Evolutionary conservation across 1,140 invertebrate species (phyloP).

Genomic region (Drosophila nikananu): DNA sequence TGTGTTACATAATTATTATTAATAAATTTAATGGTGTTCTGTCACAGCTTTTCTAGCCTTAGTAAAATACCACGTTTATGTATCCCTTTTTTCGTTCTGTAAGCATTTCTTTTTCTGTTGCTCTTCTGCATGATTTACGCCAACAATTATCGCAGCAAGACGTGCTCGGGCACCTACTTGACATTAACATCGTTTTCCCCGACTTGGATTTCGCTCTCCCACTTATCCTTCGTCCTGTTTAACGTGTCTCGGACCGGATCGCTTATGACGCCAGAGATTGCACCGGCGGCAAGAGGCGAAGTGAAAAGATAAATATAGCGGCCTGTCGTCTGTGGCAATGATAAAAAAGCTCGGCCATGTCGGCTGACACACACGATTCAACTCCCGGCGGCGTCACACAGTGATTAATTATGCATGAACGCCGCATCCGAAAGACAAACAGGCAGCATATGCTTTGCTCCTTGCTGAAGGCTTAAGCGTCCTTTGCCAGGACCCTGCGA

Average conservation of each 20-base stretch:
- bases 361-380: conserved; percentile 60
- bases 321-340: conserved; percentile 49
- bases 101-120: conserved; percentile 28
- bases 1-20: no score
- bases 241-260: conserved; percentile 13
- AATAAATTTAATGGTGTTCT: neutral
- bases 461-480: conserved; percentile 49
- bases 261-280: conserved; percentile 45
- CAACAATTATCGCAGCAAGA: conserved; percentile 67
- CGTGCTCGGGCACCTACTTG: conserved; percentile 46
- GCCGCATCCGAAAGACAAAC: conserved; percentile 70
- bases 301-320: conserved; percentile 74
- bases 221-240: conserved; percentile 6
- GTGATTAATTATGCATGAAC: conserved; percentile 81
- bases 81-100: conserved; percentile 1
- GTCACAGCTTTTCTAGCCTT: neutral
- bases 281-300: conserved; percentile 18
- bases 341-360: conserved; percentile 76
- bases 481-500: conserved; percentile 3
- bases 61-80: no score
- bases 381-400: conserved; percentile 50
- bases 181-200: conserved; percentile 46
- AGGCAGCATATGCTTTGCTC: conserved; percentile 61
- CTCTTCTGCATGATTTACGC: conserved; percentile 69
- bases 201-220: neutral